Percentiles rank a stretch among this genome's conserved stretches.
phyloP scores from a whole-genome alignment of 2,113 vertebrate species.

The Lepus europaeus region DNA sequence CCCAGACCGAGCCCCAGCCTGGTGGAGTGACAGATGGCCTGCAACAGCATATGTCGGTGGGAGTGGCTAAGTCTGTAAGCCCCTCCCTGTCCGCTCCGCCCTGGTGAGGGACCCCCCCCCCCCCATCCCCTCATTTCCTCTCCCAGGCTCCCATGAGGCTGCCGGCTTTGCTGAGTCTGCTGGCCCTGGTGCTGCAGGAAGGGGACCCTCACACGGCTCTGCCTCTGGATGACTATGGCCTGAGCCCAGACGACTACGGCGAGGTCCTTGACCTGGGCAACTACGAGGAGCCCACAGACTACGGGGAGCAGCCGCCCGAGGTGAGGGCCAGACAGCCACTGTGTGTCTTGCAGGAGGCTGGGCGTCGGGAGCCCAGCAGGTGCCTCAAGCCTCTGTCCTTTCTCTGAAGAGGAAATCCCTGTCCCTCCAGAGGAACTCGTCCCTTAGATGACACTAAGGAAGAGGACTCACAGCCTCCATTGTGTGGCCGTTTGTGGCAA shows the following conservation, averaged over 20 bases:
- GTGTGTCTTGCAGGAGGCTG: neutral
- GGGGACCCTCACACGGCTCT: neutral
- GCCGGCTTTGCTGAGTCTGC: conserved; percentile 70
- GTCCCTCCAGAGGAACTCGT: neutral
- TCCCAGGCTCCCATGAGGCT: conserved; percentile 68
- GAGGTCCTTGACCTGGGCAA: conserved; percentile 86
- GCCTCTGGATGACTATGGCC: conserved; percentile 80
- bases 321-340: conserved; percentile 58
- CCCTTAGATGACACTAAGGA: neutral
- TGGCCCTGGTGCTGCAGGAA: conserved; percentile 68
- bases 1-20: neutral
- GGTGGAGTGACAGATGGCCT: too few relatives aligned
- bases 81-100: neutral
- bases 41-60: fast-evolving
- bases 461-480: neutral
- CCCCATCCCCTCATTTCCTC: neutral
- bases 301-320: conserved; percentile 85
- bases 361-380: fast-evolving
- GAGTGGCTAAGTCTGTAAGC: neutral
- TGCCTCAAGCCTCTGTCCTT: neutral
- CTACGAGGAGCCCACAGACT: conserved; percentile 87
- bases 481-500: neutral
- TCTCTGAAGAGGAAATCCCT: neutral
- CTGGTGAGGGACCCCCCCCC: too few relatives aligned
- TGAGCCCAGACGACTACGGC: conserved; percentile 82